A percentile compares a stretch with the other conserved stretches of the same genome.
Conservation (phyloP, 2,888 invertebrate genomes). For the Lamellibrachia satsuma region DNA sequence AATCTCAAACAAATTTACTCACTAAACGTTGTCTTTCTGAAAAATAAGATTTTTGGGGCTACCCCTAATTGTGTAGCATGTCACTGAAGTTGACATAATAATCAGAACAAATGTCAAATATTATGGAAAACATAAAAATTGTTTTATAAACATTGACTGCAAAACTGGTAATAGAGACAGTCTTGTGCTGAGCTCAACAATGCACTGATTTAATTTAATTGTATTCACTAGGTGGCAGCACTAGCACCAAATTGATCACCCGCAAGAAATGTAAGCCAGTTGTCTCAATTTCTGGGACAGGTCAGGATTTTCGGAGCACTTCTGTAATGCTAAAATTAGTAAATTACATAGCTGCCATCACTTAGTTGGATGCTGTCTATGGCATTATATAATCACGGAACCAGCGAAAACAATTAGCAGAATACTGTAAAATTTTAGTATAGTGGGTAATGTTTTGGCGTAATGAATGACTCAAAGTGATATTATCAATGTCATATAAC, state of each 20-base stretch:
- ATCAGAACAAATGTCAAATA: background rate
- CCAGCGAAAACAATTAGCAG: too few relatives aligned
- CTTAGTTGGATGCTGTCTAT: background rate
- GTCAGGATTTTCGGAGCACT: background rate
- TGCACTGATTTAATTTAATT: background rate
- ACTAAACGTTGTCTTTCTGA: background rate
- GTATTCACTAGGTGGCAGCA: slow-evolving; percentile 12
- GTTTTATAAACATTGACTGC: background rate
- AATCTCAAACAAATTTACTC: background rate
- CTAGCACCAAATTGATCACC: background rate
- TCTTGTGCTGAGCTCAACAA: background rate
- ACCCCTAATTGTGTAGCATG: background rate
- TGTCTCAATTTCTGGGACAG: background rate
- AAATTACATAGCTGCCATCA: background rate
- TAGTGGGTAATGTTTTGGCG: too few relatives aligned
- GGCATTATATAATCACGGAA: too few relatives aligned
- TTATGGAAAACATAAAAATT: background rate
- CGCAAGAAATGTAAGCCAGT: background rate
- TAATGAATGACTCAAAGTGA: too few relatives aligned
- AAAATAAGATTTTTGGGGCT: background rate
- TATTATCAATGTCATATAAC: too few relatives aligned
- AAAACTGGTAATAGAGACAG: background rate
- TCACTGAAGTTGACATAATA: background rate
- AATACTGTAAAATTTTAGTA: too few relatives aligned
- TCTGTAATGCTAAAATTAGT: background rate